Evolutionary conservation across 1,140 invertebrate species (phyloP).

Genomic region (Palaemon carinicauda): DNA sequence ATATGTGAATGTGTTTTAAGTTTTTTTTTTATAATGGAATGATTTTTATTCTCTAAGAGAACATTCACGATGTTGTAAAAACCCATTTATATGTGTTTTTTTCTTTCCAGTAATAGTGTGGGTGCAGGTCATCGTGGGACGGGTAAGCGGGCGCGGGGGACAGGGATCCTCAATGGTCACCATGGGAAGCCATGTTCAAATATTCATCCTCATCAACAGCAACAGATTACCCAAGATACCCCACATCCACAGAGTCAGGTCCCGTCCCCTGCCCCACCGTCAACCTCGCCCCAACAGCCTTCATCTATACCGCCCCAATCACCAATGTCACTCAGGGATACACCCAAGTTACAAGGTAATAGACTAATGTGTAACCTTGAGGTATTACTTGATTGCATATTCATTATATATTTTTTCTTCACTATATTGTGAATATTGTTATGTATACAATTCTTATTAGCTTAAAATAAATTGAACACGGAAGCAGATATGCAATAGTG

Average conservation of each 20-base stretch:
- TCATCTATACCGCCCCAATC: constrained; percentile 23
- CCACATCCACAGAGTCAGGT: neutral
- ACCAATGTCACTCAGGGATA: constrained; percentile 30
- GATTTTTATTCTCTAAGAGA: too few species aligned
- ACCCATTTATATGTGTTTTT: too few species aligned
- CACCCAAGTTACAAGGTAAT: constrained; percentile 35
- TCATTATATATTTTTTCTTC: neutral
- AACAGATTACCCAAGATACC: neutral
- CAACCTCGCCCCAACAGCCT: constrained; percentile 19
- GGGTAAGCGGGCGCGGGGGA: constrained; percentile 51
- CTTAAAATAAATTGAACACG: too few species aligned
- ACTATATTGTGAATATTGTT: too few species aligned
- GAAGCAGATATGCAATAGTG: too few species aligned
- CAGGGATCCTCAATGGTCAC: constrained; percentile 44
- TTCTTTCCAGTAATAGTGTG: constrained; percentile 16
- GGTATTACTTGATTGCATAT: neutral
- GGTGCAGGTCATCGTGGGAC: constrained; percentile 39
- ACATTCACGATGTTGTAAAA: too few species aligned
- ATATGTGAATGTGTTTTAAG: too few species aligned
- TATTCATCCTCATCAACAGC: constrained; percentile 18
- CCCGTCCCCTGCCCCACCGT: neutral
- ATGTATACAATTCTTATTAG: too few species aligned
- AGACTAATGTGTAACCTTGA: neutral
- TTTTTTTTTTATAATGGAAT: too few species aligned
- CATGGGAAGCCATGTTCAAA: constrained; percentile 34